Conservation (phyloP, 2,113 vertebrate species). For the Herpetotheres cachinnans region DNA sequence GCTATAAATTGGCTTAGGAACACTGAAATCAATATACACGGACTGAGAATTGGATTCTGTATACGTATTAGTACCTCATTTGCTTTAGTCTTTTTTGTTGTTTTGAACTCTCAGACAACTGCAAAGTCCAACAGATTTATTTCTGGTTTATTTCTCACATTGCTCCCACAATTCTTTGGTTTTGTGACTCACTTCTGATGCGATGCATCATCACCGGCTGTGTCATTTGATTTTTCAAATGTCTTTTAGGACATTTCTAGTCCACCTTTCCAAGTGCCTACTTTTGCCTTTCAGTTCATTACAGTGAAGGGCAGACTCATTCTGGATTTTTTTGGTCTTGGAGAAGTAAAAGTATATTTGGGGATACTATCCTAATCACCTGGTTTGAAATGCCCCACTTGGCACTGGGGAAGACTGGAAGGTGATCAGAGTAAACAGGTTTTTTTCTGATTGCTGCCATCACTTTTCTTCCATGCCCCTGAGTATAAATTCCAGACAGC, state of each 20-base stretch:
- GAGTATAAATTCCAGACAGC: not conserved
- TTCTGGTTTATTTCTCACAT: not conserved
- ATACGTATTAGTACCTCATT: constrained; percentile 54
- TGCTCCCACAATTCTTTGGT: not conserved
- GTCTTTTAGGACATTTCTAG: not conserved
- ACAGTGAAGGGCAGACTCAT: not conserved
- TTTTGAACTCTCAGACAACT: not conserved
- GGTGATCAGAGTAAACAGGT: not conserved
- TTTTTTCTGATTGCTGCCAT: not conserved
- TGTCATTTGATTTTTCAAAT: not conserved
- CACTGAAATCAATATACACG: constrained; percentile 37
- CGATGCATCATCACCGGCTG: not conserved
- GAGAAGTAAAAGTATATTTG: not conserved
- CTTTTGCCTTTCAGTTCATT: not conserved
- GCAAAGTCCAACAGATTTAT: not conserved
- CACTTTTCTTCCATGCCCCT: not conserved
- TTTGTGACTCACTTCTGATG: not conserved
- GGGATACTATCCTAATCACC: not conserved
- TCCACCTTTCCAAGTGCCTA: not conserved
- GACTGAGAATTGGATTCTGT: constrained; percentile 17
- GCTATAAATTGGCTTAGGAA: constrained; percentile 54
- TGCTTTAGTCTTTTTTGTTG: constrained; percentile 2
- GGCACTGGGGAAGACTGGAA: not conserved
- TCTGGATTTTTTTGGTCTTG: not conserved
- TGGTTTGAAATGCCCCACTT: not conserved